These are phyloP conservation scores for Chascanopsetta lugubris DNA, from an alignment of 2,113 vertebrate species.

Conservation along the genomic window DNA sequence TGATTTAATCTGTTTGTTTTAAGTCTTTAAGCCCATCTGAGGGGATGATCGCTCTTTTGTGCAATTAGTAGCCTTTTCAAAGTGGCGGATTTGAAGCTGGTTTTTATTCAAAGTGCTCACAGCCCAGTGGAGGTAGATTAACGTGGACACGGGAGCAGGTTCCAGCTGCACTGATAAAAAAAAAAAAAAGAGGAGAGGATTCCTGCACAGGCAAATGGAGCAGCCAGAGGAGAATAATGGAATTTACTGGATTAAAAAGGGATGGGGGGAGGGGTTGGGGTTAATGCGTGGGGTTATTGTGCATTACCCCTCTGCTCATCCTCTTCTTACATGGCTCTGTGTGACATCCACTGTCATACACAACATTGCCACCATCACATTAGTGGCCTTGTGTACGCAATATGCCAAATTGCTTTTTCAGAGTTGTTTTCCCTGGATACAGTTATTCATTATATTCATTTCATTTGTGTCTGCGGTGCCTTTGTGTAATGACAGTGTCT, in stretches of 20 bases:
- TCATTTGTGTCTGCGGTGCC: slow-evolving; percentile 56
- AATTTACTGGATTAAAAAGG: slow-evolving; percentile 78
- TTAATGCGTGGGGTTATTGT: slow-evolving; percentile 79
- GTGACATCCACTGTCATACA: slow-evolving; percentile 67
- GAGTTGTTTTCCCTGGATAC: slow-evolving; percentile 44
- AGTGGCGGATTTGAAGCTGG: slow-evolving; percentile 73
- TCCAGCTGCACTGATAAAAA: slow-evolving; percentile 43
- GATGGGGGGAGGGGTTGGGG: slow-evolving; percentile 51
- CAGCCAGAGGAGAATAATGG: slow-evolving; percentile 72
- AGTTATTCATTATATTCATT: slow-evolving; percentile 67
- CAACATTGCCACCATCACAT: slow-evolving; percentile 72
- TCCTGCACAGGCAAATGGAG: slow-evolving; percentile 69
- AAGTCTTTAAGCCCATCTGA: slow-evolving; percentile 79
- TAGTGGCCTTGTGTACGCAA: slow-evolving; percentile 70
- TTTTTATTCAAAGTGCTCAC: slow-evolving; percentile 79
- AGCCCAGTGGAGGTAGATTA: slow-evolving; percentile 74
- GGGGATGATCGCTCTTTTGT: slow-evolving; percentile 80
- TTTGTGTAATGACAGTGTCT: slow-evolving; percentile 60
- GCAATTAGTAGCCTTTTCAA: slow-evolving; percentile 79
- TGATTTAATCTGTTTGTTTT: slow-evolving; percentile 79
- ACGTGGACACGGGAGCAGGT: slow-evolving; percentile 61
- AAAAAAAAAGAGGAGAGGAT: slow-evolving; percentile 62
- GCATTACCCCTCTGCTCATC: slow-evolving; percentile 76
- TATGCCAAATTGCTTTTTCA: slow-evolving; percentile 78
- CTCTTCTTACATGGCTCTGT: slow-evolving; percentile 68